Conservation (phyloP, 2,888 invertebrate genomes). For the Drosophila longiperda region DNA sequence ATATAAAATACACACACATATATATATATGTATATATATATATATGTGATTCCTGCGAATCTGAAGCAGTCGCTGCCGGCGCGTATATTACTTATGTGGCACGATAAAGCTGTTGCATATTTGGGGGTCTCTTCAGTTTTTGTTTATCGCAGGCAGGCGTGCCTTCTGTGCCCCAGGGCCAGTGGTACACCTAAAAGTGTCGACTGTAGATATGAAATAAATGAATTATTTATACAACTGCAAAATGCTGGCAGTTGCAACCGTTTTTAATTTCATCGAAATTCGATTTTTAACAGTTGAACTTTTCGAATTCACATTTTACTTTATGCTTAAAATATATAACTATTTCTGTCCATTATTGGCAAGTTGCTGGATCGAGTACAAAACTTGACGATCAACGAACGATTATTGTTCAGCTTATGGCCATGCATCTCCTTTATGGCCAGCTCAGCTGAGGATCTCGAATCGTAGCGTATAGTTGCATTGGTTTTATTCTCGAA, state of each 20-base stretch:
- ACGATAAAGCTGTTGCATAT: constrained; percentile 70
- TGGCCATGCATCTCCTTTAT: not conserved
- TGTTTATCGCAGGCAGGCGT: constrained; percentile 45
- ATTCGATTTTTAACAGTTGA: not conserved
- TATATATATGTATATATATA: not conserved
- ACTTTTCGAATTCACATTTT: not conserved
- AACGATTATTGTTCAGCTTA: accelerated
- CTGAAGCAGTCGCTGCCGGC: constrained; percentile 14
- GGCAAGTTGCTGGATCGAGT: not conserved
- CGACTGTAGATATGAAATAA: constrained; percentile 11
- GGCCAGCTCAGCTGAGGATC: constrained; percentile 20
- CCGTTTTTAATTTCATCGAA: not conserved
- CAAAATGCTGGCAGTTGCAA: constrained; percentile 2
- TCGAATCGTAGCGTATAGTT: constrained; percentile 24
- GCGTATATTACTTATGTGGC: constrained; percentile 16
- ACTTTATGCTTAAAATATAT: not conserved
- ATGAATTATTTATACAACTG: constrained; percentile 49
- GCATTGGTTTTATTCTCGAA: constrained; percentile 2
- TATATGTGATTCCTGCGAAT: constrained; percentile 6
- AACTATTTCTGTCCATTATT: not conserved
- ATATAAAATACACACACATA: constrained; percentile 27
- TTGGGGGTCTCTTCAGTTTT: not conserved
- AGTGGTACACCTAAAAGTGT: constrained; percentile 19
- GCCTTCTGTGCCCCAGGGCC: constrained; percentile 41
- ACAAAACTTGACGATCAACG: not conserved